Base-by-base conservation (phyloP, 2,797 vertebrate genomes). In the Macropodus opercularis region DNA sequence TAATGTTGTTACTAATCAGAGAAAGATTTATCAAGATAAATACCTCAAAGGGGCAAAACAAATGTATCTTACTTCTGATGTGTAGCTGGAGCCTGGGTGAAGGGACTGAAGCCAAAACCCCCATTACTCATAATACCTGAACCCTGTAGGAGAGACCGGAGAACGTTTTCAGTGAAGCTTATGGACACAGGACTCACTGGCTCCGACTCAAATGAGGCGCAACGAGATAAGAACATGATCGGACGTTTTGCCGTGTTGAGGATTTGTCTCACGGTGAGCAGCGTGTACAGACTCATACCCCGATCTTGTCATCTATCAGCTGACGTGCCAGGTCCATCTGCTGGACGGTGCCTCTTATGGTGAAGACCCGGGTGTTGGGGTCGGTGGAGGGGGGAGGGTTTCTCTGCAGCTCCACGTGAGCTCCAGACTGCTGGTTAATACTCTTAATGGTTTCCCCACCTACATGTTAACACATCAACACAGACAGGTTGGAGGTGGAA, bases 61-160 rank as follows among this genome's bases (percentile, higher is more conserved):
- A n/a, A n/a, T n/a, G n/a, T n/a, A n/a, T n/a, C n/a, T n/a, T 93
- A 99, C 96, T 96, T 98, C 88, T 97, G 97, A 91, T 98, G 97
- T 8, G 94, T 89, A 2, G 95, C 87, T 0, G 96, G 95, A 3
- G 94, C 93, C 88, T 97, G 96, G 87, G 92, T 94, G 91, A 98
- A 99, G 18, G 96, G 95, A 72, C 91, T 95, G 84, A 97, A 95
- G 69, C 95, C 94, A 41, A 97, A 99, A 34, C 95, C 93, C 86
- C 96, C 94, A 15, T 95, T 95, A 59, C 93, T 95, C 77, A 95
- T 94, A 15, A 98, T 93, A 22, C 95, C 89, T 52, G 95, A 89
- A 51, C 96, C 96, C 96, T 99, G 69, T 2, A 43, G 48, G 18
- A 7, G 7, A 19, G 1, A 21, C 13, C 15, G 14, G 10, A 4